These are phyloP conservation scores for Corticium candelabrum DNA, from an alignment of 37 sponge, comb jelly and placozoan genomes.

Conservation along the genomic window DNA sequence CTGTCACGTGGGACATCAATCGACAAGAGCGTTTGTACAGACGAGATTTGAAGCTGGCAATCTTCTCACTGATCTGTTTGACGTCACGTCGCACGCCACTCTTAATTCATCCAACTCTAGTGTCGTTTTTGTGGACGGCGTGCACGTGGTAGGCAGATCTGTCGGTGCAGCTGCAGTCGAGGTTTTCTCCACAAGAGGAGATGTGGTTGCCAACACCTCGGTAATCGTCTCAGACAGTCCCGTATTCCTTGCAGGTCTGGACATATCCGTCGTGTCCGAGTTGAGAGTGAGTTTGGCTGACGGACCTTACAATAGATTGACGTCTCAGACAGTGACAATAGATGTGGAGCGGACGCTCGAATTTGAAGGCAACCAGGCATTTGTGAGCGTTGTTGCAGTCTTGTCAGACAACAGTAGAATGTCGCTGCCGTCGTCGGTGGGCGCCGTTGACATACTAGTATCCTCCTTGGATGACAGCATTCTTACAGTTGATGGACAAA, in stretches of 20 bases:
- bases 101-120: constrained; percentile 18
- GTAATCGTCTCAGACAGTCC: constrained; percentile 14
- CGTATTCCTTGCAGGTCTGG: constrained; percentile 27
- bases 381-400: background rate
- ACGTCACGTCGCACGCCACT: constrained; percentile 7
- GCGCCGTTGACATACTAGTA: background rate
- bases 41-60: constrained; percentile 19
- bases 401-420: background rate
- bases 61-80: constrained; percentile 14
- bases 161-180: constrained; percentile 22
- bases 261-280: constrained; percentile 26
- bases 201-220: background rate
- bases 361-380: background rate
- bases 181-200: background rate
- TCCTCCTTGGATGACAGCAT: background rate
- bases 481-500: background rate
- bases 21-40: constrained; percentile 13
- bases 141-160: constrained; percentile 15
- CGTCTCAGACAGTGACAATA: background rate
- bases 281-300: background rate
- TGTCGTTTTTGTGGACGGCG: constrained; percentile 17
- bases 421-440: background rate
- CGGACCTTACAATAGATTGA: background rate
- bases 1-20: too few species aligned
- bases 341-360: background rate